These are phyloP conservation scores for Brachionus angularis DNA, from an alignment of 1,140 invertebrate genomes.

Conservation along the genomic window DNA sequence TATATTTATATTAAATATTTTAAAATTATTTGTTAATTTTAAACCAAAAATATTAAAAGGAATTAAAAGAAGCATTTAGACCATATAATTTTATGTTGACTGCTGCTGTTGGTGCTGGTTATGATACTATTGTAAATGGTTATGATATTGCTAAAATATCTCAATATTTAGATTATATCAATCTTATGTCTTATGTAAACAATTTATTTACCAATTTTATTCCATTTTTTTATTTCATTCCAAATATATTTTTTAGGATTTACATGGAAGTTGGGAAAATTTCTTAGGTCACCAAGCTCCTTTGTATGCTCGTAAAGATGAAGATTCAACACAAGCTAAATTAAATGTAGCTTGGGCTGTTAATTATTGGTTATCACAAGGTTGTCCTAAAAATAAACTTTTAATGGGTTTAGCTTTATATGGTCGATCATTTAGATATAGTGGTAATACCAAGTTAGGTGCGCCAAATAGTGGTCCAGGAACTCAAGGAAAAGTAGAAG, in stretches of 20 bases:
- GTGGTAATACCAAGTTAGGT: slow-evolving; percentile 71
- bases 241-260: slow-evolving; percentile 62
- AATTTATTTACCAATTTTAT: slow-evolving; percentile 62
- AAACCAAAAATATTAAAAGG: slow-evolving; percentile 78
- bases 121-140: slow-evolving; percentile 85
- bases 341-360: slow-evolving; percentile 50
- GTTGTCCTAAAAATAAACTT: slow-evolving; percentile 72
- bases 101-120: slow-evolving; percentile 77
- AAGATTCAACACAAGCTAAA: slow-evolving; percentile 45
- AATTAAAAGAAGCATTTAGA: slow-evolving; percentile 80
- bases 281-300: slow-evolving; percentile 65
- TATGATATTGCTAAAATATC: slow-evolving; percentile 81
- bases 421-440: slow-evolving; percentile 57
- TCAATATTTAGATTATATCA: slow-evolving; percentile 89
- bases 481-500: slow-evolving; percentile 65
- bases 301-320: slow-evolving; percentile 48
- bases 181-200: slow-evolving; percentile 70
- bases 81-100: slow-evolving; percentile 74
- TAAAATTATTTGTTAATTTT: slow-evolving; percentile 78
- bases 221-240: background rate
- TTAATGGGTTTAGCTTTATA: slow-evolving; percentile 79
- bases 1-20: slow-evolving; percentile 71
- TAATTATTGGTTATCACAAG: slow-evolving; percentile 67
- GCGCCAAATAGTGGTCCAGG: slow-evolving; percentile 69
- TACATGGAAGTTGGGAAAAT: slow-evolving; percentile 89